Evolutionary conservation across 2,888 invertebrate species (phyloP).

Genomic region (Oligia latruncula): DNA sequence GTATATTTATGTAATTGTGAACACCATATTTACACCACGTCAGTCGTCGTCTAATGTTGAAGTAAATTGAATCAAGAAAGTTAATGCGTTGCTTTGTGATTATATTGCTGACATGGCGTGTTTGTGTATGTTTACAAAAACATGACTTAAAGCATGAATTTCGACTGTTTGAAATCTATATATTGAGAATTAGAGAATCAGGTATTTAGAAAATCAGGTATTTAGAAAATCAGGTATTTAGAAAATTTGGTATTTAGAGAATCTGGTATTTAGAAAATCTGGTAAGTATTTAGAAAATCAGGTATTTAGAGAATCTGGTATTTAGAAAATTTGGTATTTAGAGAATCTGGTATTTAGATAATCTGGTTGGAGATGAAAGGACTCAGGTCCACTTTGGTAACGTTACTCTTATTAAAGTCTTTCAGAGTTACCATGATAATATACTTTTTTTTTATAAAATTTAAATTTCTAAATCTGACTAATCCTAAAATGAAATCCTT

Average conservation of each 20-base stretch:
- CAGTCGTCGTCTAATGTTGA: slow-evolving; percentile 19
- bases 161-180: not conserved
- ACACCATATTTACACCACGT: slow-evolving; percentile 16
- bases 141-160: not conserved
- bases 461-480: no score
- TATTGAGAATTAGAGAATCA: not conserved
- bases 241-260: no score
- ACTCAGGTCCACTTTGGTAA: not conserved
- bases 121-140: slow-evolving; percentile 4
- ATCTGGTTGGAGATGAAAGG: no score
- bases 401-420: not conserved
- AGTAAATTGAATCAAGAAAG: slow-evolving; percentile 40
- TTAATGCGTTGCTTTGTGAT: slow-evolving; percentile 16
- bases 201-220: not conserved
- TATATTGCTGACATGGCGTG: not conserved
- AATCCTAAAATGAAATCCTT: no score
- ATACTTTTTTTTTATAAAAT: no score
- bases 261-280: no score
- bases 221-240: not conserved
- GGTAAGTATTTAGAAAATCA: not conserved
- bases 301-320: not conserved
- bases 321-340: not conserved
- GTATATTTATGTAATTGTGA: not conserved
- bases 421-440: not conserved
- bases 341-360: no score